These are phyloP conservation scores for western clawed frog (Xenopus tropicalis) DNA, from an alignment of 2,113 vertebrate species.

Conservation along the genomic window DNA sequence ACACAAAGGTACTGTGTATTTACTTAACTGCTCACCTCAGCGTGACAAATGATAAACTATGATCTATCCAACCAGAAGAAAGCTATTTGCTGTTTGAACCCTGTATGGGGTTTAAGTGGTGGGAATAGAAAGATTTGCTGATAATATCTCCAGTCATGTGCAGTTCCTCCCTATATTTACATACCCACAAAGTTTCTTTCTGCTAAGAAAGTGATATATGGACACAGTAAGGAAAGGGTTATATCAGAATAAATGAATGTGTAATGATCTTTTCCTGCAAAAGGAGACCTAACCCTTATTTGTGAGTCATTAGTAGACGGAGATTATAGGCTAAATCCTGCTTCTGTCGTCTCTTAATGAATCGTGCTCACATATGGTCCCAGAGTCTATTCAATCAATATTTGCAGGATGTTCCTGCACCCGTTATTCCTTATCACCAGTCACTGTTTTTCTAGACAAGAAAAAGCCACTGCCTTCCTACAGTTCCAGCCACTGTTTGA, in stretches of 20 bases:
- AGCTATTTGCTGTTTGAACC: neutral
- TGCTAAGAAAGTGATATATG: too few relatives aligned
- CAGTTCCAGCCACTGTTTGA: neutral
- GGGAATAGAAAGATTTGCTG: too few relatives aligned
- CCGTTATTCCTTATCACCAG: neutral
- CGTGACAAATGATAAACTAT: conserved; percentile 1
- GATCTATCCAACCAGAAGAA: neutral
- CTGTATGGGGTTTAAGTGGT: too few relatives aligned
- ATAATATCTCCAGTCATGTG: too few relatives aligned
- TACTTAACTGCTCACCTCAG: neutral
- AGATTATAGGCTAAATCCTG: conserved; percentile 37
- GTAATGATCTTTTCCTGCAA: conserved; percentile 12
- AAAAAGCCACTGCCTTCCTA: neutral
- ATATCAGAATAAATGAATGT: neutral
- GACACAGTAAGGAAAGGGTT: neutral
- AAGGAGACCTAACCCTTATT: conserved; percentile 10
- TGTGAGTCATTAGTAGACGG: conserved; percentile 31
- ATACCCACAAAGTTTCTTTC: too few relatives aligned
- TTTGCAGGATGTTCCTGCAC: neutral
- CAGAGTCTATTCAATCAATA: conserved; percentile 7
- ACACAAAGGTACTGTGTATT: neutral
- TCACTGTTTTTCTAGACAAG: conserved; percentile 5
- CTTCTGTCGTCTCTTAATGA: conserved; percentile 32
- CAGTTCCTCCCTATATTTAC: too few relatives aligned
- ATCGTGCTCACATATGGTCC: conserved; percentile 33